A percentile compares a stretch with the other conserved stretches of the same genome.
These are phyloP conservation scores for Epizoanthus fatuus DNA, from an alignment of 92 coral and sea anemone species.

Conservation along the genomic window DNA sequence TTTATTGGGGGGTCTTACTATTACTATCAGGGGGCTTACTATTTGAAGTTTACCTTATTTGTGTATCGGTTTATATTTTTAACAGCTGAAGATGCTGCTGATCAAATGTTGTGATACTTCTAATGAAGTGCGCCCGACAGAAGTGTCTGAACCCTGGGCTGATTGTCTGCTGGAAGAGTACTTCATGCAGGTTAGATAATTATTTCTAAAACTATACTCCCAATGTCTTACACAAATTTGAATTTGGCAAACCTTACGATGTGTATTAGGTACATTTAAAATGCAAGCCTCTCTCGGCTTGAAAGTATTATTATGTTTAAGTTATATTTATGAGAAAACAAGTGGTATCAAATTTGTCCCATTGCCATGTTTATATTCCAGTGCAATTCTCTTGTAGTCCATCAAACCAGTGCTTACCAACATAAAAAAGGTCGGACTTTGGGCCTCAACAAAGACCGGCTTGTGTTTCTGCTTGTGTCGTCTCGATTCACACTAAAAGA, in stretches of 20 bases:
- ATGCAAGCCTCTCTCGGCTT: neutral
- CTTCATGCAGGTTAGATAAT: conserved; percentile 76
- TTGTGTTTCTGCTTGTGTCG: too few relatives aligned
- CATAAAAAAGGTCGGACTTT: too few relatives aligned
- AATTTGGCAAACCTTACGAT: neutral
- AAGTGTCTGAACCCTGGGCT: conserved; percentile 86
- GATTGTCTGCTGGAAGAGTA: conserved; percentile 85
- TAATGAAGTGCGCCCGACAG: conserved; percentile 87
- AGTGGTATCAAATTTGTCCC: too few relatives aligned
- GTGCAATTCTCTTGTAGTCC: too few relatives aligned
- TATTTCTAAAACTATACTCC: too few relatives aligned
- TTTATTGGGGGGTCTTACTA: too few relatives aligned
- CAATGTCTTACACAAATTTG: neutral
- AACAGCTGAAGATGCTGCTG: conserved; percentile 81
- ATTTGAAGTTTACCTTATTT: neutral
- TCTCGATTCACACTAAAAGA: too few relatives aligned
- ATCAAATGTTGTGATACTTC: conserved; percentile 90
- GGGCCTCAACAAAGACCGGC: too few relatives aligned
- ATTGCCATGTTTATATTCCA: too few relatives aligned
- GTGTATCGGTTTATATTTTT: neutral
- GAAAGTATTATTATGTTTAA: neutral
- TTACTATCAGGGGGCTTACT: neutral
- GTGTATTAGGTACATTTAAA: neutral
- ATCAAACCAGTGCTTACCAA: too few relatives aligned
- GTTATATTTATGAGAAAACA: too few relatives aligned